phyloP scores from a whole-genome alignment of 1,140 invertebrate species.

The Micrasema minimum region DNA sequence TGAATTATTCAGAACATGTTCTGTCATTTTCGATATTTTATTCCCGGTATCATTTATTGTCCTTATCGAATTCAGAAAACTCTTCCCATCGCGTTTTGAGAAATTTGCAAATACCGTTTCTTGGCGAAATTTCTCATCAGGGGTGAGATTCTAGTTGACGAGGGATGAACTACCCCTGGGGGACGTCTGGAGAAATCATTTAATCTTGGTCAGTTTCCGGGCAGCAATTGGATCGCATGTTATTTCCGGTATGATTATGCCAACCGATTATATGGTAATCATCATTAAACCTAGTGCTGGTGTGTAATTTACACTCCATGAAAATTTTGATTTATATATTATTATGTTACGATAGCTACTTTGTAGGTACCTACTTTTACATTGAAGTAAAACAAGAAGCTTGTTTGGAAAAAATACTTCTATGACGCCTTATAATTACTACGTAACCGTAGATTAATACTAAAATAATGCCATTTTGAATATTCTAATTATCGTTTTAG shows the following conservation, averaged over 20 bases:
- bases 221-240: slow-evolving; percentile 7
- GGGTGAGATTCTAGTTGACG: background rate
- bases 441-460: too few relatives aligned
- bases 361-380: too few relatives aligned
- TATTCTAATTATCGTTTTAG: too few relatives aligned
- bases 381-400: too few relatives aligned
- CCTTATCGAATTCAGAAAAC: slow-evolving; percentile 40
- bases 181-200: slow-evolving; percentile 16
- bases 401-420: too few relatives aligned
- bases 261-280: too few relatives aligned
- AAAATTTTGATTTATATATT: too few relatives aligned
- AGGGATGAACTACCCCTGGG: slow-evolving; percentile 16
- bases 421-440: too few relatives aligned
- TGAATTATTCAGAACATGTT: slow-evolving; percentile 50
- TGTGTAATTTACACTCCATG: too few relatives aligned
- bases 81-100: slow-evolving; percentile 35
- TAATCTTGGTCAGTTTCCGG: slow-evolving; percentile 7
- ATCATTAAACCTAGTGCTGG: too few relatives aligned
- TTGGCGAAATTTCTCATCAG: slow-evolving; percentile 8
- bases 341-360: too few relatives aligned
- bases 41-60: slow-evolving; percentile 48
- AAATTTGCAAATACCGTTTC: slow-evolving; percentile 31
- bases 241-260: background rate
- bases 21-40: slow-evolving; percentile 50
- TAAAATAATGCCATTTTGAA: too few relatives aligned